phyloP scores from a whole-genome alignment of 2,888 invertebrate species.

The Poecilus cupreus region DNA sequence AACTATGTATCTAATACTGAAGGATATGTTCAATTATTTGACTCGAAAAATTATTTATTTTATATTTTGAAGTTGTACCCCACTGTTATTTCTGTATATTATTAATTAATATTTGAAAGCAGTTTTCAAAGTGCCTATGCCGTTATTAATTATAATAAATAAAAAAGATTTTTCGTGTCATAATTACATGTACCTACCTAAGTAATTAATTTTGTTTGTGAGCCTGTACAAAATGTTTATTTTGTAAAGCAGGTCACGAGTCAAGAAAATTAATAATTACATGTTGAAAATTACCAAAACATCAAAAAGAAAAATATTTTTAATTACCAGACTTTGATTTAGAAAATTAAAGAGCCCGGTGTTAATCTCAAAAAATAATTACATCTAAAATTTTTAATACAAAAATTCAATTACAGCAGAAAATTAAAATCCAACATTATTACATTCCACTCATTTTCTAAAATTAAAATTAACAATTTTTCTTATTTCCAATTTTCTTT shows the following conservation, averaged over 20 bases:
- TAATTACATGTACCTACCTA: no score
- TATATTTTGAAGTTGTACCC: no score
- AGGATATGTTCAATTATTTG: no score
- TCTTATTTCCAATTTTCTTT: conserved; percentile 48
- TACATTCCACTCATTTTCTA: conserved; percentile 32
- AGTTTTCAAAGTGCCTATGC: no score
- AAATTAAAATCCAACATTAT: conserved; percentile 28
- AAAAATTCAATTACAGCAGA: conserved; percentile 27
- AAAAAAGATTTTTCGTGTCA: no score
- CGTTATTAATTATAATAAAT: neutral
- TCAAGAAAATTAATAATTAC: conserved; percentile 14
- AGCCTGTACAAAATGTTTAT: neutral
- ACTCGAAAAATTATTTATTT: no score
- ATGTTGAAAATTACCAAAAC: conserved; percentile 7
- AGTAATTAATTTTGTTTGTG: neutral
- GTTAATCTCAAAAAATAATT: conserved; percentile 34
- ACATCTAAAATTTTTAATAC: conserved; percentile 19
- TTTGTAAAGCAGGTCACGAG: neutral
- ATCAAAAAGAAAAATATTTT: conserved; percentile 1
- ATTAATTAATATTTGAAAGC: no score
- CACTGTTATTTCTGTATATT: no score
- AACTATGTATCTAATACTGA: no score
- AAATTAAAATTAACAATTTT: conserved; percentile 42
- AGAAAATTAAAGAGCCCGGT: neutral
- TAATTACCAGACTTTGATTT: conserved; percentile 1